Evolutionary conservation across 37 sponge, comb jelly and placozoan species (phyloP), one percentile per base, ranked within the genome.

Genomic region (Beroe ovata): DNA sequence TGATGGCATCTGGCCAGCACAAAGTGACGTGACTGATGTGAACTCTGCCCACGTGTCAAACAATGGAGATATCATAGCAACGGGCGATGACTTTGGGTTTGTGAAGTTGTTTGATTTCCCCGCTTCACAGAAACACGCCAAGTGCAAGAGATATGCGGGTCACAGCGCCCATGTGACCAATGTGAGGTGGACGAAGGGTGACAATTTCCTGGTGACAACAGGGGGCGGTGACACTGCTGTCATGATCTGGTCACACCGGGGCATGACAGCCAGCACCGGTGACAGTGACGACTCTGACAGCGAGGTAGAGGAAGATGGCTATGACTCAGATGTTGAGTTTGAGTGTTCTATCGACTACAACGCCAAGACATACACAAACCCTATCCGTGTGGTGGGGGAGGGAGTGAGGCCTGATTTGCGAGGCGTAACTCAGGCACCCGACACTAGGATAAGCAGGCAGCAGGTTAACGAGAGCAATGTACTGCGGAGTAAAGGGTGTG

Each of bases 161-260:
- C 99, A 97, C 88, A 95, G 96, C 22, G 95, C 99, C 66, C 99
- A 97, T 90, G 99, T 97, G 88, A 97, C 99, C 23, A 95, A 94
- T 77, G 96, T 97, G 18, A 38, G 96, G 38, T 97, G 93, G 92
- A 90, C 95, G 16, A 60, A 90, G 88, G 93, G 93, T 72, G 91
- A 89, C 88, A 42, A 38, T 2, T 60, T 91, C 28, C 91, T 97
- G 60, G 88, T 97, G 11, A 95, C 99, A 3, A 81, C 89, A 25
- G 99, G 99, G 0, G 99, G 99, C 6, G 96, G 91, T 33, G 99
- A 97, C 91, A 94, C 89, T 38, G 89, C 94, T 36, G 89, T 97
- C 25, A 91, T 97, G 90, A 91, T 97, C 35, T 97, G 99, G 99
- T 21, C 62, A 11, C 60, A 91, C 64, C 40, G 42, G 26, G 92